Evolutionary conservation across 2,797 vertebrate species (phyloP), one percentile per base, ranked within the genome.

Genomic region (Xiphorhynchus erythropygius): DNA sequence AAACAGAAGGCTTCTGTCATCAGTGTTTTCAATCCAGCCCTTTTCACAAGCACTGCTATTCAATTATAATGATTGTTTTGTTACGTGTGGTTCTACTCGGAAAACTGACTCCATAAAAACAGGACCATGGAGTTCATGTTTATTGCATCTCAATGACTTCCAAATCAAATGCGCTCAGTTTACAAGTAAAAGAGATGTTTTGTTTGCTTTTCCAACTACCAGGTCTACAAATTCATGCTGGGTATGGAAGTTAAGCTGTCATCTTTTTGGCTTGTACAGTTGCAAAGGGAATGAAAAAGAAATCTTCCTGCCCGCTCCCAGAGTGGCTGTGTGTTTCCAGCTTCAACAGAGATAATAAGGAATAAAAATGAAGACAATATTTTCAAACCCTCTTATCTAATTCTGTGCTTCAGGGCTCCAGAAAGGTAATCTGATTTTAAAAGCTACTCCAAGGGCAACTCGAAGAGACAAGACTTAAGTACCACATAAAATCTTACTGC

Each of bases 61-160:
- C 94, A 90, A 63, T 63, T 80, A 83, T 56, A 93, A 91, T 90
- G 73, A 89, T 64, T 93, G 96, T 87, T 94, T 95, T 94, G 88
- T 95, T 94, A 92, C 64, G 69, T 52, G 94, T 89, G 93, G 89
- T 93, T 97, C 92, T 87, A 57, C 60, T 93, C 0, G 0, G 71
- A 88, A 93, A 94, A 94, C 75, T 77, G 88, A 88, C 90, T 96
- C 90, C 73, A 96, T 94, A 94, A 90, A 97, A 95, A 91, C 9
- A 80, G 89, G 73, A 85, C 81, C 80, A 68, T 87, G 94, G 94
- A 90, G 94, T 96, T 95, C 83, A 90, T 95, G 75, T 89, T 97
- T 97, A 96, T 92, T 93, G 81, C 94, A 94, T 85, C 52, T 94
- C 94, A 96, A 92, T 96, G 94, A 95, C 82, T 97, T 94, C 91